Evolutionary conservation across 2,797 vertebrate species (phyloP), one percentile per base, ranked within the genome.

Genomic region (Aotus griseimembra): DNA sequence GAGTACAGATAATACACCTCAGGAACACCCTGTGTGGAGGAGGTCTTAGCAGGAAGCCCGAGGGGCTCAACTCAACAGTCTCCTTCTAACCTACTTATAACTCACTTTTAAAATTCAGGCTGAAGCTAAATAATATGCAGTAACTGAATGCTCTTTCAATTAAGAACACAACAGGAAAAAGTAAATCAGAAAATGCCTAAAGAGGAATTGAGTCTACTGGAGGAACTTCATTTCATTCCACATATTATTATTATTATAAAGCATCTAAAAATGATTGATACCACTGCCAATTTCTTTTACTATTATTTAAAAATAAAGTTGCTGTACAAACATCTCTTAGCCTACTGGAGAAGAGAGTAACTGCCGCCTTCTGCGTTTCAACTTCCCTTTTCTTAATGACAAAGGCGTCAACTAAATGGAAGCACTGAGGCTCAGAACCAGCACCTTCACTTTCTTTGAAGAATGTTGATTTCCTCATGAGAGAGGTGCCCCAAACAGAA

Each of bases 391-490:
- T 61, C 80, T 61, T 44, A 39, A 20, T 20, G 26, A 81, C 79
- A 61, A 61, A 61, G 26, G 28, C 5, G 12, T 57, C 55, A 44
- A 83, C 39, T 41, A 58, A 81, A 57, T 55, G 50, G 33, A 81
- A 55, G 50, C 36, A 81, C 0, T 75, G 33, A 94, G 24, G 58
- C 46, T 73, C 44, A 79, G 80, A 89, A 89, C 13, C 41, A 61
- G 90, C 13, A 90, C 30, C 80, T 97, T 94, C 76, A 88, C 67
- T 97, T 97, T 96, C 88, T 72, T 96, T 10, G 1, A 94, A 28
- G 96, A 95, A 85, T 41, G 39, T 5, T 57, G 52, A 57, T 86
- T 96, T 96, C 82, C 72, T 96, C 24, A 33, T 46, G 44, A 22
- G 28, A 87, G 11, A 57, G 22, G 46, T 22, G 61, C 36, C 44